A percentile compares a stretch with the other conserved stretches of the same genome.
phyloP scores from a whole-genome alignment of 1,140 invertebrate genomes.

The Eriosoma lanigerum region DNA sequence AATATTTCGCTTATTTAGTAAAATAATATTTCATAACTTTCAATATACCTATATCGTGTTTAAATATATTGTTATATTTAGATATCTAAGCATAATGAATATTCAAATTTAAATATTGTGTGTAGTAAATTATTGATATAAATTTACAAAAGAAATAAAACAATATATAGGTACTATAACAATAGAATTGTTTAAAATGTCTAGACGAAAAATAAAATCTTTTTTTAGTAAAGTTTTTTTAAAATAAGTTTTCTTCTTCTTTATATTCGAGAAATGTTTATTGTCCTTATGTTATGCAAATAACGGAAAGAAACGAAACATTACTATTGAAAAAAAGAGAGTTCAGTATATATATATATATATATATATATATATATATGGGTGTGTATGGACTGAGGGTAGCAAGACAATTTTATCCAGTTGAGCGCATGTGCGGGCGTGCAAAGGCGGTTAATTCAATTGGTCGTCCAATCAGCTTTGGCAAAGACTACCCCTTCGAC shows the following conservation, averaged over 20 bases:
- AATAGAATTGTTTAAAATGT: background rate
- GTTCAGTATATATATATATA: background rate
- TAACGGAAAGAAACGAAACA: constrained; percentile 16
- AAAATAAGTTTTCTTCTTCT: background rate
- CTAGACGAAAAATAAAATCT: background rate
- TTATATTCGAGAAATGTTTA: background rate
- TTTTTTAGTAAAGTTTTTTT: background rate
- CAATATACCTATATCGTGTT: too few species aligned
- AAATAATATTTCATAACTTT: too few species aligned
- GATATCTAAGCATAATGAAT: too few species aligned
- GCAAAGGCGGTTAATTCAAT: constrained; percentile 49
- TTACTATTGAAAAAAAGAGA: background rate
- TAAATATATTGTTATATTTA: too few species aligned
- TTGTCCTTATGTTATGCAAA: constrained; percentile 41
- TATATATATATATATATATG: background rate
- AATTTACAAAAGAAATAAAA: too few species aligned
- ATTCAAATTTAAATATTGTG: too few species aligned
- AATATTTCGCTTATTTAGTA: too few species aligned
- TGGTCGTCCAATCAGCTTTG: constrained; percentile 47
- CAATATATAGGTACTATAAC: too few species aligned
- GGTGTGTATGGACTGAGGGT: background rate
- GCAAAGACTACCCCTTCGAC: constrained; percentile 10
- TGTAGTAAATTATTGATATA: too few species aligned
- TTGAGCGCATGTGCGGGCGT: constrained; percentile 48
- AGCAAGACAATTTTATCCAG: constrained; percentile 28